Conservation (phyloP, 1,140 invertebrate genomes). For the Danaus melanippus region DNA sequence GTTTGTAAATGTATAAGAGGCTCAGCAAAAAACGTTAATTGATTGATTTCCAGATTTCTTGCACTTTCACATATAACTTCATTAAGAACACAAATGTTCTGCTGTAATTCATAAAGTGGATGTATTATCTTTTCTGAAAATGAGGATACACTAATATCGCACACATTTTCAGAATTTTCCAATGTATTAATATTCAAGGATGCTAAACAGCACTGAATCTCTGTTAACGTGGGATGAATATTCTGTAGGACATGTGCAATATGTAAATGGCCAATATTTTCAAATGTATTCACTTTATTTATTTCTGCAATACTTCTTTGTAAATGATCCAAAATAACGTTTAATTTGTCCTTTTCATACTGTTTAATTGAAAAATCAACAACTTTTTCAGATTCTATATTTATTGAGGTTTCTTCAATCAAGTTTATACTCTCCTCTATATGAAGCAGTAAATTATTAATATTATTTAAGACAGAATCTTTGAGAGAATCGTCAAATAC, state of each 20-base stretch:
- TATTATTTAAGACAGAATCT: conserved; percentile 38
- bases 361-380: conserved; percentile 28
- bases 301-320: conserved; percentile 44
- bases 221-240: conserved; percentile 47
- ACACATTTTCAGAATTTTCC: conserved; percentile 37
- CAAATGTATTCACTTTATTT: conserved; percentile 35
- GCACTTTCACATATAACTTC: conserved; percentile 51
- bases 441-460: conserved; percentile 53
- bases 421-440: conserved; percentile 64
- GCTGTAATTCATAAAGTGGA: conserved; percentile 53
- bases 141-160: conserved; percentile 54
- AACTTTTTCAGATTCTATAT: conserved; percentile 45
- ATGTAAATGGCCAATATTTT: conserved; percentile 29
- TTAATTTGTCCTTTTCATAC: conserved; percentile 30
- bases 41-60: conserved; percentile 34
- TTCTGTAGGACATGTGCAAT: conserved; percentile 36
- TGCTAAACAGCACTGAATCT: conserved; percentile 46
- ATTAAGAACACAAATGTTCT: conserved; percentile 48
- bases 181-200: conserved; percentile 22
- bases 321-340: conserved; percentile 41
- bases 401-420: conserved; percentile 54
- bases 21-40: conserved; percentile 63
- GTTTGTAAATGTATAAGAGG: conserved; percentile 68
- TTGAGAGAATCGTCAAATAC: conserved; percentile 46
- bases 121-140: conserved; percentile 42